Evolutionary conservation across 1,140 invertebrate species (phyloP).

Genomic region (Arion vulgaris): DNA sequence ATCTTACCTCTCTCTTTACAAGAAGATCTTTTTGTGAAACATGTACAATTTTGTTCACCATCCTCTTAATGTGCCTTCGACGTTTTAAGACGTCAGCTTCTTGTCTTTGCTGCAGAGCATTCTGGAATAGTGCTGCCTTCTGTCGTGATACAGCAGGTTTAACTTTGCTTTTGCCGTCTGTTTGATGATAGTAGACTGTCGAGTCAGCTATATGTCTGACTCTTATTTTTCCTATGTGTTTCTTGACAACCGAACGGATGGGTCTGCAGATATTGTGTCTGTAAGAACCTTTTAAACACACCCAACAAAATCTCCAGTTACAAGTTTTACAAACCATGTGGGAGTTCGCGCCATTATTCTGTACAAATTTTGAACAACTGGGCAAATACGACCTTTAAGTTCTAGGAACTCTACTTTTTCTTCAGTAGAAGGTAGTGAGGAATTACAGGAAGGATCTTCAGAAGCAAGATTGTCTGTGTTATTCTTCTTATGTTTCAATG

Average conservation of each 20-base stretch:
- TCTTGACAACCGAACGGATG: neutral
- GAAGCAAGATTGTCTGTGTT: neutral
- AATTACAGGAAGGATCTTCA: neutral
- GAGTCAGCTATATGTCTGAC: neutral
- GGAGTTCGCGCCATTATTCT: conserved; percentile 39
- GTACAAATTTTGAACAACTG: conserved; percentile 37
- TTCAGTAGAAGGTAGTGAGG: neutral
- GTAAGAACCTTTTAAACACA: neutral
- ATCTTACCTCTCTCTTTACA: neutral
- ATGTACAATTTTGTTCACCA: neutral
- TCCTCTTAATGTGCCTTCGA: neutral
- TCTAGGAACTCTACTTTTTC: neutral
- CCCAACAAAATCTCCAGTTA: conserved; percentile 39
- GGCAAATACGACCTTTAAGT: conserved; percentile 39
- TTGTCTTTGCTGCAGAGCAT: conserved; percentile 19
- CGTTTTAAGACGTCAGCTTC: neutral
- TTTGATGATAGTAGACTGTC: too few species aligned
- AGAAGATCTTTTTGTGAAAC: neutral
- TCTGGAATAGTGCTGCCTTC: conserved; percentile 10
- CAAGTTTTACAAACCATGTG: conserved; percentile 41
- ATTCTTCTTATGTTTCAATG: neutral
- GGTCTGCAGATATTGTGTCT: neutral
- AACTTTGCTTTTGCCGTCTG: too few species aligned
- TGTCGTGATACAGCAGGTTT: neutral
- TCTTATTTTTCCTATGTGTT: neutral